Base-by-base conservation (phyloP, 2,113 vertebrate genomes). In the Planiliza haematocheilus region DNA sequence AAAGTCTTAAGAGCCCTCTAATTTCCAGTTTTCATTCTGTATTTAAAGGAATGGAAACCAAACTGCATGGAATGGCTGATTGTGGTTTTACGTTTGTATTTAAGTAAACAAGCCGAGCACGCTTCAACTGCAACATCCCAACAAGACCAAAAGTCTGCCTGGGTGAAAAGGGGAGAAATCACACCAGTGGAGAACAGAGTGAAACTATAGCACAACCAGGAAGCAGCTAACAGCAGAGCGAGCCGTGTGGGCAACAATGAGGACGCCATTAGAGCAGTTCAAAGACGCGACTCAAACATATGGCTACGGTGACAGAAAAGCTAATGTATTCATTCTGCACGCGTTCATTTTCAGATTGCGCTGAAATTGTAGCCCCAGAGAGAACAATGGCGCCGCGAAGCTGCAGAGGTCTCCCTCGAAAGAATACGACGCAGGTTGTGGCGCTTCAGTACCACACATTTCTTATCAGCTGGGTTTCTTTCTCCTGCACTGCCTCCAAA, bases 331-430 rank as follows among this genome's bases (percentile, higher is more conserved):
- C 20, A 8, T 78, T 79, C 69, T 42, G 13, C 74, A 68, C 37
- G 52, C 74, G 43, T 42, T 48, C 34, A 37, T 66, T 73, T 80
- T 86, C 21, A 86, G 78, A 86, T 72, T 69, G 53, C n/a, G 52
- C 13, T 53, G 24, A 64, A 71, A 61, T n/a, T 12, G 30, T 37
- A 18, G n/a, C 18, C 24, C 18, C 4, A 70, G 21, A 43, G 17
- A 48, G 20, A 20, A 17, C 56, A 57, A 49, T 0, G 70, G 56
- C 59, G 18, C 2, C 2, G 17, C 58, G 45, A 74, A 39, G 16
- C 4, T 37, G 21, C n/a, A 46, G 24, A 14, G 17, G 50, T 46
- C 39, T 14, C 1, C n/a, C n/a, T n/a, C 11, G 52, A 62, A 39
- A 48, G 61, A 71, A 57, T 43, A 72, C n/a, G 45, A 16, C 38